phyloP scores from a whole-genome alignment of 1,140 invertebrate species.

The Hylaeus volcanicus region DNA sequence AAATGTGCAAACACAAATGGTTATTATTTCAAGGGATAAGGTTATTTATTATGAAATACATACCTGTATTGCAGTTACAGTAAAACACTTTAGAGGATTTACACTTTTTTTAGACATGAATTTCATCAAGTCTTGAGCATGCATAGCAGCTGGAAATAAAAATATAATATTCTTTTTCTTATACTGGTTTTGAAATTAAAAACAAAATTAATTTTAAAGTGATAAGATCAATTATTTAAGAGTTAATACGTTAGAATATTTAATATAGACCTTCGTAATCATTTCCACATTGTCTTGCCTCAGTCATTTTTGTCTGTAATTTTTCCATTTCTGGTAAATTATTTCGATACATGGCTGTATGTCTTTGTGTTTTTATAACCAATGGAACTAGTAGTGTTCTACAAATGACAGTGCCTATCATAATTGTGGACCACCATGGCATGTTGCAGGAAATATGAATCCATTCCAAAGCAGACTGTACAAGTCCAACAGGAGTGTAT shows the following conservation, averaged over 20 bases:
- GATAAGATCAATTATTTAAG: too few relatives aligned
- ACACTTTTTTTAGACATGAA: constrained; percentile 92
- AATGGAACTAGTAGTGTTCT: constrained; percentile 90
- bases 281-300: constrained; percentile 91
- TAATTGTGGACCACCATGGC: constrained; percentile 95
- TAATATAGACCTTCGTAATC: constrained; percentile 84
- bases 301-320: constrained; percentile 90
- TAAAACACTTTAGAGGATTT: constrained; percentile 89
- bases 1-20: constrained; percentile 45
- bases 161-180: neutral
- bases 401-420: constrained; percentile 87
- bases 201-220: too few relatives aligned
- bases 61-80: constrained; percentile 91
- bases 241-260: constrained; percentile 4
- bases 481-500: constrained; percentile 88
- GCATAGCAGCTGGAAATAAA: constrained; percentile 82
- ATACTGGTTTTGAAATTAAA: too few relatives aligned
- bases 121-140: constrained; percentile 87
- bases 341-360: constrained; percentile 89
- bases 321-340: constrained; percentile 89
- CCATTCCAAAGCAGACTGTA: constrained; percentile 90
- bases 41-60: neutral
- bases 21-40: neutral
- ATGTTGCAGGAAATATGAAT: constrained; percentile 88
- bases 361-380: constrained; percentile 89